phyloP scores from a whole-genome alignment of 1,140 invertebrate genomes.

The Muscidifurax raptorellus region DNA sequence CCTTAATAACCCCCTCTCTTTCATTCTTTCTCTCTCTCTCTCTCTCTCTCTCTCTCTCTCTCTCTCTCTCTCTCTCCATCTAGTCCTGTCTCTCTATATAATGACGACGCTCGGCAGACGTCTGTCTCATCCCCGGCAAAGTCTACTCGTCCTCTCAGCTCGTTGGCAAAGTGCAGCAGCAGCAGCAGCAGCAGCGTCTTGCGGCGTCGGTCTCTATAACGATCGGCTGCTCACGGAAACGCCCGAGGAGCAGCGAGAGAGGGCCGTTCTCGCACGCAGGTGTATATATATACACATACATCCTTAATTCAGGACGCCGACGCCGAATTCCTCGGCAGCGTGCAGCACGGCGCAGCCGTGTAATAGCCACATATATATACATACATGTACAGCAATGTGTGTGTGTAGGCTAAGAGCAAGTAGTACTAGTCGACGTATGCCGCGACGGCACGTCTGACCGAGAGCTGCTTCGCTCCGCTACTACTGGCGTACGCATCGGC shows the following conservation, averaged over 20 bases:
- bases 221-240: conserved; percentile 68
- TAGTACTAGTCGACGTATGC: conserved; percentile 9
- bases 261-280: not conserved
- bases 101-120: not conserved
- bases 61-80: not conserved
- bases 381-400: too few species aligned
- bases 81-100: not conserved
- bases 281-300: not conserved
- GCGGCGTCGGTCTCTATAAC: conserved; percentile 60
- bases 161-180: not conserved
- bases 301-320: conserved; percentile 19
- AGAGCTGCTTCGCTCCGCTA: conserved; percentile 5
- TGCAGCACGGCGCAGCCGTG: too few species aligned
- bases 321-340: not conserved
- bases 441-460: conserved; percentile 16
- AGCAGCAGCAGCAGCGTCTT: conserved; percentile 8
- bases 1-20: too few species aligned
- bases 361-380: too few species aligned
- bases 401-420: not conserved
- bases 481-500: not conserved
- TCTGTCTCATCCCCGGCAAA: not conserved
- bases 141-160: too few species aligned
- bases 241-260: conserved; percentile 57
- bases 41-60: not conserved
- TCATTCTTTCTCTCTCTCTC: too few species aligned